Base-by-base conservation (phyloP, 2,797 vertebrate species). In the Siniperca undulata region DNA sequence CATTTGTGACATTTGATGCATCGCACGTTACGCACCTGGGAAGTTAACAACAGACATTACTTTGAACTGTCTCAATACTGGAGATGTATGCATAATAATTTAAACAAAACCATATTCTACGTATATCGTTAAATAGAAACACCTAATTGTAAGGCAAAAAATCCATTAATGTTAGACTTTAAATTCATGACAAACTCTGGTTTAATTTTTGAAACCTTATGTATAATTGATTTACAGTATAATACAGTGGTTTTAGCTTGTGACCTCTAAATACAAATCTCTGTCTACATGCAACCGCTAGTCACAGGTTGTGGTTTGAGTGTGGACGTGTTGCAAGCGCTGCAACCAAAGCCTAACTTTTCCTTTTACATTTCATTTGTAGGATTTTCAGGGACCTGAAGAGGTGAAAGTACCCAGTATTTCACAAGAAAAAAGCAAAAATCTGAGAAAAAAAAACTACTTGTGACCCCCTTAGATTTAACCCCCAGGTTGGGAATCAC, bases 1-100 rank as follows among this genome's bases (percentile, higher is more conserved):
- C 98, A 99, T 84, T 99, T 99, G 94, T 99, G 98, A 91, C 98
- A 99, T 88, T 99, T 99, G 91, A 99, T 99, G 84, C 99, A 99
- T 17, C 97, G 96, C 79, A 99, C 98, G 19, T 99, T 99, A 85
- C 98, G 97, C 92, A 99, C 98, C 98, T 98, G 77, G 5, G 60
- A 77, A 84, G 38, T 20, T 50, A 74, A 81, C 16, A 76, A 48
- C 42, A 82, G 38, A 80, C 40, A 52, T 77, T 64, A 68, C 24
- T 52, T 61, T 22, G 24, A 66, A 50, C n/a, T 52, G 19, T 20
- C 19, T 52, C 50, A 52, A 52, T 3, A 52, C 17, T 20, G 46
- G 46, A 50, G 46, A 66, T 27, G 16, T 20, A 71, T 38, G 46
- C 11, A 46, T 46, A 52, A 27, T 14, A 46, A 61, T 70, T 30